These are phyloP conservation scores for Lacerta agilis DNA, from an alignment of 2,797 vertebrate species.

Conservation along the genomic window DNA sequence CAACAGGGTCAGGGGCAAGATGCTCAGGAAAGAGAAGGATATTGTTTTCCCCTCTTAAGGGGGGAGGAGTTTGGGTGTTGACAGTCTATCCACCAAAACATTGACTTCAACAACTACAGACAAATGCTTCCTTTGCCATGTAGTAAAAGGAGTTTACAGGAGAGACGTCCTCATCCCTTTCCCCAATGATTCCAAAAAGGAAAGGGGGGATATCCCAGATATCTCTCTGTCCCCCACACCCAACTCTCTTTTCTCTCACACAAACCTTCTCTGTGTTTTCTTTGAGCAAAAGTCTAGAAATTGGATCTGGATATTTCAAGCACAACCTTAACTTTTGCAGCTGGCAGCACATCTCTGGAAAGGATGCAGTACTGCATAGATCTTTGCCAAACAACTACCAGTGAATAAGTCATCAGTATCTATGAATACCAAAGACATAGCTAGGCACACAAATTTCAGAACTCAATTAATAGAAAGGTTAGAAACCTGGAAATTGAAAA, in stretches of 20 bases:
- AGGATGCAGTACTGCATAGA: constrained; percentile 42
- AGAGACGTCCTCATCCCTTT: background rate
- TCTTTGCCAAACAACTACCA: background rate
- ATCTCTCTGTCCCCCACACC: background rate
- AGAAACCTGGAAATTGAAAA: constrained; percentile 76
- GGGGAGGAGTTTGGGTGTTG: background rate
- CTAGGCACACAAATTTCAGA: constrained; percentile 51
- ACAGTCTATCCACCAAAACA: background rate
- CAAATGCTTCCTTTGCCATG: no score
- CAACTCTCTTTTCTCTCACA: no score
- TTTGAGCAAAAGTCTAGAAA: constrained; percentile 54
- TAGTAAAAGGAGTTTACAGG: background rate
- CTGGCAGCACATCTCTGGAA: background rate
- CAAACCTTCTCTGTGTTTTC: background rate
- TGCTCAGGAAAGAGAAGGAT: background rate
- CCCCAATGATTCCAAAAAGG: background rate
- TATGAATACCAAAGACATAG: constrained; percentile 37
- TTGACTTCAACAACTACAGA: background rate
- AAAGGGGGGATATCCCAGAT: background rate
- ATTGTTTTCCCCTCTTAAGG: background rate
- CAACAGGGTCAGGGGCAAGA: background rate
- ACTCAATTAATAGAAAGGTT: constrained; percentile 71
- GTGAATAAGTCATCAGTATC: constrained; percentile 6
- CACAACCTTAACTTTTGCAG: constrained; percentile 59
- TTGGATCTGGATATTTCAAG: constrained; percentile 48